phyloP scores from a whole-genome alignment of 2,113 vertebrate genomes.

The Piprites chloris region DNA sequence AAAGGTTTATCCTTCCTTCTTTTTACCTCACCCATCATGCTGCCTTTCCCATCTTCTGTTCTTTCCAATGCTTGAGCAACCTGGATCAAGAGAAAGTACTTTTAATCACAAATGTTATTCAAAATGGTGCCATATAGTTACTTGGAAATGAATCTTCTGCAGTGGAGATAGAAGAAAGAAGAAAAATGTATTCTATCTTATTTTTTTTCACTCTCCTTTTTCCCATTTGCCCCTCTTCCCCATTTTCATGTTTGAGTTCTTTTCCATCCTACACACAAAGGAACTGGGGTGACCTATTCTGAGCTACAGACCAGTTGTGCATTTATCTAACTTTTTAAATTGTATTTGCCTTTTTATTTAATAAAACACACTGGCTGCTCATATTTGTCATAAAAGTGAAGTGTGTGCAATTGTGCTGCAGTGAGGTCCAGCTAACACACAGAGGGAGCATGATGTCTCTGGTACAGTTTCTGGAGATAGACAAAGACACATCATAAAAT shows the following conservation, averaged over 20 bases:
- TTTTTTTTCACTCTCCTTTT: neutral
- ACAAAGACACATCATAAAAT: neutral
- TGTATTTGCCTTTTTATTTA: neutral
- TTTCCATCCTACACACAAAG: neutral
- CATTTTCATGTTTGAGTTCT: neutral
- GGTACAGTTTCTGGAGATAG: neutral
- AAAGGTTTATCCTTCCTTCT: neutral
- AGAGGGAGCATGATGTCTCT: fast-evolving
- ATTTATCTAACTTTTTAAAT: neutral
- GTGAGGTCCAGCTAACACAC: fast-evolving
- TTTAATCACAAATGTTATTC: neutral
- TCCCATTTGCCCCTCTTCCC: neutral
- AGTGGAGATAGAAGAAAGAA: fast-evolving
- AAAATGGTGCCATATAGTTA: neutral
- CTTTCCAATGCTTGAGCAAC: neutral
- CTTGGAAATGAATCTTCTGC: neutral
- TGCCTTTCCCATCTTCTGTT: neutral
- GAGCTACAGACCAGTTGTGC: neutral
- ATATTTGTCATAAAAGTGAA: neutral
- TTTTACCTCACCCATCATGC: fast-evolving
- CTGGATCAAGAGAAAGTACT: neutral
- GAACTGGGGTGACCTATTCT: neutral
- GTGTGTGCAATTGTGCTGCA: neutral
- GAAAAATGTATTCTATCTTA: neutral
- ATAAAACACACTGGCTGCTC: neutral